phyloP scores from a whole-genome alignment of 2,113 vertebrate genomes.

The Tragelaphus scriptus region DNA sequence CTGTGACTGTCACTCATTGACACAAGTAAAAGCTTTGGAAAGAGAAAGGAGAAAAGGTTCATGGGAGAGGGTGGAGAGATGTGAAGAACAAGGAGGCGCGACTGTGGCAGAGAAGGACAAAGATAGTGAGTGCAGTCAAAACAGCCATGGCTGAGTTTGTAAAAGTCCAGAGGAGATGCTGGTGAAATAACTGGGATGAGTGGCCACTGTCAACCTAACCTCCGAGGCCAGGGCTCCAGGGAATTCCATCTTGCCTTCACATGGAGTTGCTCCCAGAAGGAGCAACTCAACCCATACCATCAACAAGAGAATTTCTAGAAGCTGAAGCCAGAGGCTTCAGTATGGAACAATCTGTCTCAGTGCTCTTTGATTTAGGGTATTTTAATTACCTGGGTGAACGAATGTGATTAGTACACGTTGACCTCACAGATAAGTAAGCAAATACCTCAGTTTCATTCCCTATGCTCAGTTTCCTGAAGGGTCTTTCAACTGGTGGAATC shows the following conservation, averaged over 20 bases:
- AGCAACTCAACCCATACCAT: neutral
- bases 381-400: neutral
- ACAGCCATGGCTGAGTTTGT: neutral
- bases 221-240: too few species aligned
- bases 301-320: neutral
- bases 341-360: neutral
- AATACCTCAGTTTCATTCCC: neutral
- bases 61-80: neutral
- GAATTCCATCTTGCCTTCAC: neutral
- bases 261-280: neutral
- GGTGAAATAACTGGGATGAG: neutral
- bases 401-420: neutral
- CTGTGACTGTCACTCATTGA: neutral
- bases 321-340: neutral
- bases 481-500: neutral
- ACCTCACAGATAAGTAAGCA: neutral
- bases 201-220: neutral
- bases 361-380: neutral
- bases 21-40: neutral
- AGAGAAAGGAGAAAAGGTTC: neutral
- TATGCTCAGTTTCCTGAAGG: neutral
- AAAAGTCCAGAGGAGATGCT: neutral
- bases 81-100: neutral
- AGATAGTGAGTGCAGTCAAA: neutral
- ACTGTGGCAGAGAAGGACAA: neutral